Evolutionary conservation across 2,888 invertebrate species (phyloP), one percentile per base, ranked within the genome.

Genomic region (Synanthedon myopaeformis): DNA sequence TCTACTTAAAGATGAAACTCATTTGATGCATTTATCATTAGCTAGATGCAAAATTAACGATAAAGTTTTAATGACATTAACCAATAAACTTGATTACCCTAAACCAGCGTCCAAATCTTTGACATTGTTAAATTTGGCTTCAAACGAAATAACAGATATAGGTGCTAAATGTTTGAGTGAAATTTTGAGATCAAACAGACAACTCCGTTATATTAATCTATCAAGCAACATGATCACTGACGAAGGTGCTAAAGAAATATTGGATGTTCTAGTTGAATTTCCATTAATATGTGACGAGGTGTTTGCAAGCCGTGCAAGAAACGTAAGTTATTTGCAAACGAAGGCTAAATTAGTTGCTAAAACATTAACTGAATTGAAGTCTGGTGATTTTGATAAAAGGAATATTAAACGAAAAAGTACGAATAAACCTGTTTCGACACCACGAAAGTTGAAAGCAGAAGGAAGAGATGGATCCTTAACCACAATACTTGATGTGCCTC

Each of bases 91-190:
- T 0, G 17, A 12, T 0, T 57, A 61, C 51, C 69, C 72, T 1
- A 51, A 55, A 3, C 69, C 74, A 4, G 69, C 74, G 1, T 74
- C 80, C 0, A 68, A 65, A 53, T 63, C 63, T 2, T 56, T 84
- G 49, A 54, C 56, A 0, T 55, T 67, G n/a, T 58, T 83, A 0
- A 82, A 79, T 58, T 55, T 84, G 41, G 61, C 79, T 2, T 65
- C 74, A 0, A 83, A 84, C 53, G 65, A 51, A 52, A 77, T 84
- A 10, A 75, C 79, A 1, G 74, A 82, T 59, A 11, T 56, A 0
- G 82, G 82, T 1, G 72, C 63, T 0, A 64, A 61, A 28, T 57
- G 58, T 55, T 54, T 83, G 51, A 72, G 69, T 2, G 57, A 71
- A 2, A 66, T 65, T 0, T 53, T 83, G 3, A 63, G 76, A 53